Evolutionary conservation across 2,888 invertebrate species (phyloP).

Genomic region (Monopis laevigella): DNA sequence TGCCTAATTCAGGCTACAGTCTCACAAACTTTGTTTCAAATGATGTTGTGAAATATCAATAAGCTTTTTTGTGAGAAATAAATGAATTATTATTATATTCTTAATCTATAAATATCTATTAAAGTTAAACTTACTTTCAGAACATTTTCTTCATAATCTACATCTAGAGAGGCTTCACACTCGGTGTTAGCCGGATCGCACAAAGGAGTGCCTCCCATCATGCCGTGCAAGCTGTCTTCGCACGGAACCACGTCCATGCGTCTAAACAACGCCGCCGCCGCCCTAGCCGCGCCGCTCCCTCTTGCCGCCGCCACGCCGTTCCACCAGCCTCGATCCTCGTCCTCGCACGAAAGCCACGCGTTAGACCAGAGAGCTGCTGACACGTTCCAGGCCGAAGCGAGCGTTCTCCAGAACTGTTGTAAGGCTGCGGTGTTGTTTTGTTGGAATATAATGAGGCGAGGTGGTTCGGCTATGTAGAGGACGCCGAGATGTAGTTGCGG

Average conservation of each 20-base stretch:
- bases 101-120: no score
- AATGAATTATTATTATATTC: no score
- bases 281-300: constrained; percentile 48
- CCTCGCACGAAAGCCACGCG: constrained; percentile 57
- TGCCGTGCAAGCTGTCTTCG: constrained; percentile 72
- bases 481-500: constrained; percentile 60
- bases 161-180: constrained; percentile 35
- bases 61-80: no score
- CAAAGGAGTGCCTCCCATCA: constrained; percentile 68
- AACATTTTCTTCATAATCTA: background rate
- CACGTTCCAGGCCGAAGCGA: constrained; percentile 60
- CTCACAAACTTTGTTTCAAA: no score
- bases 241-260: constrained; percentile 76
- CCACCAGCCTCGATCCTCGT: constrained; percentile 45
- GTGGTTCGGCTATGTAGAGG: constrained; percentile 47
- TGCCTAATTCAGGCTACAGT: no score
- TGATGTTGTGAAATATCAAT: no score
- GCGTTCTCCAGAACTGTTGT: constrained; percentile 63
- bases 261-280: constrained; percentile 70
- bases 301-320: constrained; percentile 55
- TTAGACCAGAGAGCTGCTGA: constrained; percentile 53
- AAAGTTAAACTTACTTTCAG: background rate
- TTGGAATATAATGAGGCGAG: constrained; percentile 49
- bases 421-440: constrained; percentile 58
- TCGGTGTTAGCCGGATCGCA: constrained; percentile 46